A percentile compares a stretch with the other conserved stretches of the same genome.
Conservation (phyloP, 92 coral and sea anemone genomes). For the Heteractis magnifica region DNA sequence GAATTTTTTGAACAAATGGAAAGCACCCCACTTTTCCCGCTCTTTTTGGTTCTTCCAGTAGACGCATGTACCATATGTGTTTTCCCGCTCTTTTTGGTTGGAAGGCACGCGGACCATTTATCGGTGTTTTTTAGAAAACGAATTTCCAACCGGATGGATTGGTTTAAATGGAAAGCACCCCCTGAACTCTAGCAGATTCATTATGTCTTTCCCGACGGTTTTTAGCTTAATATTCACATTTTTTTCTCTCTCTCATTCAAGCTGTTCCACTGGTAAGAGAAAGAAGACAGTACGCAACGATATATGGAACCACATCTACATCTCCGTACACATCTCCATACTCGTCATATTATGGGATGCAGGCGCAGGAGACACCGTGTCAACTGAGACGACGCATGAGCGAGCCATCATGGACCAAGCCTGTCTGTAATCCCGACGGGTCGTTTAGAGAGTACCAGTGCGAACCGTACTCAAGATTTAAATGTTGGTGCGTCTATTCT, state of each 20-base stretch:
- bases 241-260: neutral
- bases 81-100: no score
- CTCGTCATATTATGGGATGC: slow-evolving; percentile 5
- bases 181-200: no score
- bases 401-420: slow-evolving; percentile 61
- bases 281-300: slow-evolving; percentile 22
- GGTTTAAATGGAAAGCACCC: no score
- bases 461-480: slow-evolving; percentile 63
- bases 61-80: no score
- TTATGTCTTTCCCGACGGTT: no score
- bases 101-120: no score
- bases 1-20: no score
- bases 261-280: slow-evolving; percentile 29
- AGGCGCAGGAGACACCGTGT: slow-evolving; percentile 47
- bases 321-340: neutral
- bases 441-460: slow-evolving; percentile 73
- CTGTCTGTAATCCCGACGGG: slow-evolving; percentile 68
- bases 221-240: no score
- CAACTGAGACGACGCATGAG: slow-evolving; percentile 52
- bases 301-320: neutral
- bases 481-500: slow-evolving; percentile 77
- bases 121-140: no score
- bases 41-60: no score
- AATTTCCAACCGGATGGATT: no score
- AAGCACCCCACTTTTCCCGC: no score